Evolutionary conservation across 2,113 vertebrate genomes (phyloP).

Genomic region (Sterrhoptilus dennistouni): DNA sequence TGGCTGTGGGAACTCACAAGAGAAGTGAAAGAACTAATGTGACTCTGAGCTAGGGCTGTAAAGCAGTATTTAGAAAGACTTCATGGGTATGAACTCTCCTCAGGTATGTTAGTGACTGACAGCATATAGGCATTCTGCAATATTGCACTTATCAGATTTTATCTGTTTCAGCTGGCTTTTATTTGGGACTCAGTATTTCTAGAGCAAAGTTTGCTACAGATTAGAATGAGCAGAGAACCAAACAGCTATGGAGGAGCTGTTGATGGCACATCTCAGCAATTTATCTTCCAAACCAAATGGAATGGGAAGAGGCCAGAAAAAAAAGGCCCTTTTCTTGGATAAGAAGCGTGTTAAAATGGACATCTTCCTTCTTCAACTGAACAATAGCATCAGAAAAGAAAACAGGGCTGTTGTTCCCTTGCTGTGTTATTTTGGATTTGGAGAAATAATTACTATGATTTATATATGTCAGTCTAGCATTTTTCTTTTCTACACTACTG

Average conservation of each 20-base stretch:
- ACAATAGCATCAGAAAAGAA: not conserved
- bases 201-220: not conserved
- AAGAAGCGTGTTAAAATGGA: not conserved
- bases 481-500: not conserved
- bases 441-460: not conserved
- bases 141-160: not conserved
- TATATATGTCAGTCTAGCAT: not conserved
- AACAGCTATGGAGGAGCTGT: not conserved
- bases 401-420: not conserved
- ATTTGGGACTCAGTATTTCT: not conserved
- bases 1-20: not conserved
- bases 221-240: not conserved
- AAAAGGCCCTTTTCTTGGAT: not conserved
- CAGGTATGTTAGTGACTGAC: not conserved
- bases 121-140: not conserved
- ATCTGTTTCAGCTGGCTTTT: conserved; percentile 3
- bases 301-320: not conserved
- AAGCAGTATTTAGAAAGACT: not conserved
- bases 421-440: not conserved
- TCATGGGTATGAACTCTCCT: not conserved
- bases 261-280: not conserved
- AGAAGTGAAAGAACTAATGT: not conserved
- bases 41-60: not conserved
- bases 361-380: not conserved
- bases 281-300: not conserved